Evolutionary conservation across 2,888 invertebrate genomes (phyloP), one percentile per base, ranked within the genome.

Genomic region (Chymomyza procnemis): DNA sequence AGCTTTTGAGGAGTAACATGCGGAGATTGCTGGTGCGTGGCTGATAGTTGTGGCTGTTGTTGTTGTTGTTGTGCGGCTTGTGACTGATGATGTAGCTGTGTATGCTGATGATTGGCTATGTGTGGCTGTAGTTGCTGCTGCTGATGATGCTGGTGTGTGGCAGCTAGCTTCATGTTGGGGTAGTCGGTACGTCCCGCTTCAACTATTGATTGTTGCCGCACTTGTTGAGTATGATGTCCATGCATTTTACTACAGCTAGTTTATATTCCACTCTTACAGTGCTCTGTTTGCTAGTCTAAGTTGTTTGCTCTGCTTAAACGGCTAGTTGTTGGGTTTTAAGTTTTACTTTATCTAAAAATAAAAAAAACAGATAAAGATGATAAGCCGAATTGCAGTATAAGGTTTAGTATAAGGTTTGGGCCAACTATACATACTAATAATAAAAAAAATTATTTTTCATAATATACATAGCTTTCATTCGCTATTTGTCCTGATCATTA

Each of bases 291-390:
- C 26, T 48, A 14, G 47, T 60, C 52, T 46, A 34, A 12, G 55
- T 54, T 19, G 16, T 14, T 62, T 52, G 26, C 19, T 61, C 34
- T 26, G 19, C 54, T 41, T 61, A 41, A 41, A 12, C 34, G 19
- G 21, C 21, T 54, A 62, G 34, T 52, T 59, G 47, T 9, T 54
- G 81, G 22, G 6, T 14, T 55, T 74, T 67, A 67, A 71, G 72
- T 75, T 81, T 84, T 71, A 82, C 74, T 82, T 84, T 76, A 84
- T 82, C 82, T 82, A 81, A 82, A 47, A 63, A 12, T 2, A 34
- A 52, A 56, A 66, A 14, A 21, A 47, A 16, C 4, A 46, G 6
- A 41, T n/a, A n/a, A n/a, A n/a, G n/a, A n/a, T n/a, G n/a, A n/a
- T n/a, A n/a, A n/a, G n/a, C n/a, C n/a, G n/a, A n/a, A n/a, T n/a